A percentile compares a stretch with the other conserved stretches of the same genome.
These are phyloP conservation scores for Agrotis clavis DNA, from an alignment of 2,888 invertebrate species.

Conservation along the genomic window DNA sequence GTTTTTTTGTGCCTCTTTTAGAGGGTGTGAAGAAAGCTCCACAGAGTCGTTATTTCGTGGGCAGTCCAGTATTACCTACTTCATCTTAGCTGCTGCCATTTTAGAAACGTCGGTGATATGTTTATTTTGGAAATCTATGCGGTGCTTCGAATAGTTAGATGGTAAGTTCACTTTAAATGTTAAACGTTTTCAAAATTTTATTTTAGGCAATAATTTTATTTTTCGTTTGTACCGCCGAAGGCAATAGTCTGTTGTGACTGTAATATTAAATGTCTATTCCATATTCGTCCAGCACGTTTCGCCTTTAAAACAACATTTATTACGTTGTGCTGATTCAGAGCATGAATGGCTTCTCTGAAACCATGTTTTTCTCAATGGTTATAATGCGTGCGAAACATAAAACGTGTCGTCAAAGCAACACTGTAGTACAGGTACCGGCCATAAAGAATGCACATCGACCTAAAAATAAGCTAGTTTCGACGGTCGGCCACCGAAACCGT, in stretches of 20 bases:
- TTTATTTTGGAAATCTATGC: not conserved
- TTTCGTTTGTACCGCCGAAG: not conserved
- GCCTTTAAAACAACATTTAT: constrained; percentile 7
- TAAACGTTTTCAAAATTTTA: not conserved
- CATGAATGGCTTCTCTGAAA: constrained; percentile 30
- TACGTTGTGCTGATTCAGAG: constrained; percentile 7
- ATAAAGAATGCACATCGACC: too few relatives aligned
- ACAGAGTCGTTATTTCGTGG: too few relatives aligned
- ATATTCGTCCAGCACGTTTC: constrained; percentile 15
- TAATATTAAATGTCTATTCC: constrained; percentile 15
- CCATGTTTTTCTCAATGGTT: constrained; percentile 9
- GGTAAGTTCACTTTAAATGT: too few relatives aligned
- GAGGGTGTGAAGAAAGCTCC: too few relatives aligned
- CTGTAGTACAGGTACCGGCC: not conserved
- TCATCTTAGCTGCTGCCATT: too few relatives aligned
- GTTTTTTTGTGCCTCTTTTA: too few relatives aligned
- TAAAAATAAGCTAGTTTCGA: too few relatives aligned
- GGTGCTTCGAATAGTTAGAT: too few relatives aligned
- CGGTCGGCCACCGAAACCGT: too few relatives aligned
- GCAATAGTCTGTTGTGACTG: constrained; percentile 1
- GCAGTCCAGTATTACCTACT: too few relatives aligned
- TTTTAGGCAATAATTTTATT: not conserved
- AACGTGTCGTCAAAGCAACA: constrained; percentile 18
- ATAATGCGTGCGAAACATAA: not conserved
- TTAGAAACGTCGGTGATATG: too few relatives aligned